These are phyloP conservation scores for Palythoa grandis DNA, from an alignment of 92 coral and sea anemone species.

Conservation along the genomic window DNA sequence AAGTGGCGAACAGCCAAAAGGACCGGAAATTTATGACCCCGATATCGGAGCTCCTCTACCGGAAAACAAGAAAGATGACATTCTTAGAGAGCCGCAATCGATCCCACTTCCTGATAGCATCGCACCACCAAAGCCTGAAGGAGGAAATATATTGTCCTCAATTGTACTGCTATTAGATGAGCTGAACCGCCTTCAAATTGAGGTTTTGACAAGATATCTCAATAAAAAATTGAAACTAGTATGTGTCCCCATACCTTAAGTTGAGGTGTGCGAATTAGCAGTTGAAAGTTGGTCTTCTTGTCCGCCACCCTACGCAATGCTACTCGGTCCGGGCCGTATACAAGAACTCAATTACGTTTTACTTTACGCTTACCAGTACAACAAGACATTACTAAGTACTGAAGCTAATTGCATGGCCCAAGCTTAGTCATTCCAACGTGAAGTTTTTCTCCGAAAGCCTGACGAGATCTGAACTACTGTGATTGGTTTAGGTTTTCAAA, in stretches of 20 bases:
- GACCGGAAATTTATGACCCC: slow-evolving; percentile 27
- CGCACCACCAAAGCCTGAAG: slow-evolving; percentile 49
- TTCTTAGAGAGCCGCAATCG: slow-evolving; percentile 7
- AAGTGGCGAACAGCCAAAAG: slow-evolving; percentile 14
- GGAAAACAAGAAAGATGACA: neutral
- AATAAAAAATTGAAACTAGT: slow-evolving; percentile 80
- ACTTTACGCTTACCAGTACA: no score
- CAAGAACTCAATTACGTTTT: no score
- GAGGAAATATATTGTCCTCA: slow-evolving; percentile 77
- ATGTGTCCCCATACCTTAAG: slow-evolving; percentile 64
- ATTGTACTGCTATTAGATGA: slow-evolving; percentile 87
- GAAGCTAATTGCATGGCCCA: no score
- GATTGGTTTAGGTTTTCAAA: no score
- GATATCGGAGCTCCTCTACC: slow-evolving; percentile 36
- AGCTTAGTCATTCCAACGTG: no score
- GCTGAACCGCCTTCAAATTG: slow-evolving; percentile 86
- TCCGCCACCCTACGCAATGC: no score
- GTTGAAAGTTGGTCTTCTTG: neutral
- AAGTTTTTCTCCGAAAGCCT: no score
- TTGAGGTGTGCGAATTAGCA: neutral
- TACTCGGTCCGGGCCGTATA: no score
- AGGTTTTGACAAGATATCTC: slow-evolving; percentile 78
- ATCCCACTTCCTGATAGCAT: slow-evolving; percentile 16
- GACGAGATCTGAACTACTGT: no score
- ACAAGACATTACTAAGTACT: no score